A percentile compares a stretch with the other conserved stretches of the same genome.
These are phyloP conservation scores for Adineta ricciae DNA, from an alignment of 2,888 invertebrate genomes.

Conservation along the genomic window DNA sequence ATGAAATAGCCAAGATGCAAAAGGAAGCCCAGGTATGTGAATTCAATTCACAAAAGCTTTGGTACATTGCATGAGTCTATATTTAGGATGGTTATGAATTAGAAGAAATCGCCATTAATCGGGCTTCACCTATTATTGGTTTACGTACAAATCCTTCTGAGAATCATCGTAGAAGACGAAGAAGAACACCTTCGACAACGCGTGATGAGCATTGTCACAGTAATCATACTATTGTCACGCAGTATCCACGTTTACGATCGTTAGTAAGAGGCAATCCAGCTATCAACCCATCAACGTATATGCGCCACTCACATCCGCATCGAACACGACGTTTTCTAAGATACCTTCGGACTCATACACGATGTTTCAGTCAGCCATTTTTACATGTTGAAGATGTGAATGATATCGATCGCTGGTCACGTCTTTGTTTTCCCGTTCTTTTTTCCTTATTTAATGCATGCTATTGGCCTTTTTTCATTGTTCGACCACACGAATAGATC, in stretches of 20 bases:
- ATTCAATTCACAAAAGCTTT: not conserved
- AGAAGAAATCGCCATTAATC: not conserved
- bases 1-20: conserved; percentile 51
- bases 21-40: not conserved
- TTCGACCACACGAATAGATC: not conserved
- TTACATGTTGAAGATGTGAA: conserved; percentile 73
- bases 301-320: not conserved
- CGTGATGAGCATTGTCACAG: not conserved
- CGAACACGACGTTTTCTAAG: not conserved
- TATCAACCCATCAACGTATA: not conserved
- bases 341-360: conserved; percentile 16
- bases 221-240: not conserved
- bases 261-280: not conserved
- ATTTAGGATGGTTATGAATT: not conserved
- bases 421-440: conserved; percentile 85
- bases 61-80: not conserved
- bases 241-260: not conserved
- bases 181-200: not conserved
- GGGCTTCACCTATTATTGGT: conserved; percentile 20
- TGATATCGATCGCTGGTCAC: conserved; percentile 89
- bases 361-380: not conserved
- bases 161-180: not conserved
- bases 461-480: conserved; percentile 79
- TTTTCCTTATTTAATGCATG: conserved; percentile 86
- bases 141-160: not conserved